Evolutionary conservation across 2,797 vertebrate species (phyloP), one percentile per base, ranked within the genome.

Genomic region (Enteromius afrohamiltoni): DNA sequence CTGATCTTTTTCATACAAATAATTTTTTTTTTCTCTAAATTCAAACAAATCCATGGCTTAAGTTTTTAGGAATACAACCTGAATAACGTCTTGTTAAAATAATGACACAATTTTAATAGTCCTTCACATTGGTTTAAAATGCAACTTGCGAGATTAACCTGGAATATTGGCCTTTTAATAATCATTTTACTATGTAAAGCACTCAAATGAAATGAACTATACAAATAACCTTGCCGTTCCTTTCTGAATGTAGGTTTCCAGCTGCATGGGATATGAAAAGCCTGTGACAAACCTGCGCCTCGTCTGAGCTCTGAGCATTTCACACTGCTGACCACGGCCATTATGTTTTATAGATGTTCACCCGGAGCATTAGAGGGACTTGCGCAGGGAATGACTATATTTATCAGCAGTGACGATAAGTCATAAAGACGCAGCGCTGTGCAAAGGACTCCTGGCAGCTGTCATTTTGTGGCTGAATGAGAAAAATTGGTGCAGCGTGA

Each of bases 321-420:
- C 29, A 62, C 71, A 77, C 82, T 14, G 75, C 64, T 77, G 84
- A 85, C 84, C 77, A 23, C 40, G n/a, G 19, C 21, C 80, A 19
- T 74, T 26, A 60, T 14, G 80, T 34, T 65, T 74, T 74, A 82
- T 82, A 74, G 42, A 64, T 51, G 80, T 37, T 64, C 69, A 49
- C 69, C 68, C 21, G 21, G 21, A 74, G 69, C 45, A 73, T 64
- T 47, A 55, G 69, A 73, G 73, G 31, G 29, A 60, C 62, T 71
- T 45, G 45, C 21, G 68, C 40, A 47, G 55, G 75, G 42, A 78
- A 64, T 64, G 55, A 73, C 77, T 79, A 71, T 73, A 64, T 84
- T 70, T 75, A 67, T 49, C 88, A 88, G 81, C 86, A 82, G 55
- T 79, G 80, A 49, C 31, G 42, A 74, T 65, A 47, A 77, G 42